Percentiles rank a stretch among this genome's conserved stretches.
These are phyloP conservation scores for Macrobrachium rosenbergii DNA, from an alignment of 1,140 invertebrate genomes.

Conservation along the genomic window DNA sequence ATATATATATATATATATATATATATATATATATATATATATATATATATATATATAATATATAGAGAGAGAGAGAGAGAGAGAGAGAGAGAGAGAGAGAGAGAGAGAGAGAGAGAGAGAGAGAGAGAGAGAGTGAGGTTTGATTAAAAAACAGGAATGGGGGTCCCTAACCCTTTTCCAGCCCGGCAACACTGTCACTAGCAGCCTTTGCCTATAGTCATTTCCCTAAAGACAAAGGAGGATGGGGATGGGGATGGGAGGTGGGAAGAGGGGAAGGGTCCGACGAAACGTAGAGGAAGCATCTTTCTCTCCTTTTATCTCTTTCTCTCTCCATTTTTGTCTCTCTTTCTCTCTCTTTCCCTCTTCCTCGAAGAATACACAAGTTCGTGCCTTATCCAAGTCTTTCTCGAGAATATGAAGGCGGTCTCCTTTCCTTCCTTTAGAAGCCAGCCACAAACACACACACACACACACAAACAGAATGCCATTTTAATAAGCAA, in stretches of 20 bases:
- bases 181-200: too few species aligned
- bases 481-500: constrained; percentile 14
- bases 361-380: neutral
- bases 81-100: too few species aligned
- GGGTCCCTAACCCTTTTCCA: too few species aligned
- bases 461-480: constrained; percentile 13
- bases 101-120: too few species aligned
- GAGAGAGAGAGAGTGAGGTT: too few species aligned
- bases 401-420: neutral
- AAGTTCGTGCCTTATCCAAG: neutral
- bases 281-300: neutral
- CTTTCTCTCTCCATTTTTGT: neutral
- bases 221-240: neutral
- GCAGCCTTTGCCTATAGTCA: too few species aligned
- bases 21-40: too few species aligned
- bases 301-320: neutral
- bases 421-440: neutral
- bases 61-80: too few species aligned
- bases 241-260: neutral
- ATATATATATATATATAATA: too few species aligned
- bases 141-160: too few species aligned
- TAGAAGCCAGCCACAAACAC: neutral
- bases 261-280: neutral
- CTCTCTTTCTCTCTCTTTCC: neutral
- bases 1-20: too few species aligned